Evolutionary conservation across 2,113 vertebrate species (phyloP).

Genomic region (Hippocampus abdominalis): DNA sequence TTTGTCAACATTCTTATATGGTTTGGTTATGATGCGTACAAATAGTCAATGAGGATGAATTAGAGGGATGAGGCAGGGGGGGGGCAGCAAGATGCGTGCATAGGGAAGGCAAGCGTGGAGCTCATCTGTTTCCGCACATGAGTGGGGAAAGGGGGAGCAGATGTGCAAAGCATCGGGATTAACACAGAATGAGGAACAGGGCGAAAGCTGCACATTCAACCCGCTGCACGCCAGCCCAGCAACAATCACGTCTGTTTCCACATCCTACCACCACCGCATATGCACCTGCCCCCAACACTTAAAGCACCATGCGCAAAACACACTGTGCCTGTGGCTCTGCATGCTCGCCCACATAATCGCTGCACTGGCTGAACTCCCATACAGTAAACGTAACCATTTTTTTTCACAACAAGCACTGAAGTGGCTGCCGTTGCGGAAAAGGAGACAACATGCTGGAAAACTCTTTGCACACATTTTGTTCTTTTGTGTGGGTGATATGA

Average conservation of each 20-base stretch:
- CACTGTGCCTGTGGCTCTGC: constrained; percentile 6
- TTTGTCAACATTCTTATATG: background rate
- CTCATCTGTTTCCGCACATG: constrained; percentile 63
- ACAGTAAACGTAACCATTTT: constrained; percentile 8
- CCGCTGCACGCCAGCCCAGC: constrained; percentile 13
- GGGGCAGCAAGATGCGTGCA: constrained; percentile 34
- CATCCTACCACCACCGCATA: constrained; percentile 15
- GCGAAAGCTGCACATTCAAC: constrained; percentile 37
- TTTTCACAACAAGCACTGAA: constrained; percentile 1
- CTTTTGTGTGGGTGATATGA: no score
- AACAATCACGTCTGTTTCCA: constrained; percentile 23
- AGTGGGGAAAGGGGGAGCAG: constrained; percentile 49
- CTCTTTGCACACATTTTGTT: no score
- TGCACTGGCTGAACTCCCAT: constrained; percentile 19
- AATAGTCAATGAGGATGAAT: constrained; percentile 17
- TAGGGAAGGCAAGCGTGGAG: constrained; percentile 53
- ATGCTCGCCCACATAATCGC: constrained; percentile 17
- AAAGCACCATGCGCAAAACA: no score
- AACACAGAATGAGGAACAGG: constrained; percentile 49
- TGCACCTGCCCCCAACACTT: constrained; percentile 30
- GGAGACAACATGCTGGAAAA: no score
- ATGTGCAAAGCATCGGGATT: constrained; percentile 64
- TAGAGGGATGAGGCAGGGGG: background rate
- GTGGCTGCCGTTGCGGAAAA: no score
- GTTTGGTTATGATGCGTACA: constrained; percentile 17